A percentile compares a stretch with the other conserved stretches of the same genome.
These are phyloP conservation scores for Periophthalmodon schlosseri DNA, from an alignment of 2,113 vertebrate species.

Conservation along the genomic window DNA sequence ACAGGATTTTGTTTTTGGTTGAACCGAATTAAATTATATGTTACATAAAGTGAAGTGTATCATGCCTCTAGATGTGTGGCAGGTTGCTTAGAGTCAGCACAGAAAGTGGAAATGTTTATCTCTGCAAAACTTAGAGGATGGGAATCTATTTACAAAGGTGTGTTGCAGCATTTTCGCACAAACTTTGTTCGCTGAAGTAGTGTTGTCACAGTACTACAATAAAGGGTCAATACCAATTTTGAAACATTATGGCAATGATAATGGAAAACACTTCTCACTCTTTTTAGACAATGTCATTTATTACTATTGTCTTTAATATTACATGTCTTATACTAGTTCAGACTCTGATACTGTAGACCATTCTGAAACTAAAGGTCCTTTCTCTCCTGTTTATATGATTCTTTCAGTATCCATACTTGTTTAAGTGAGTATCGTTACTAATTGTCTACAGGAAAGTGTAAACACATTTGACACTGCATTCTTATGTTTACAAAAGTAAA, in stretches of 20 bases:
- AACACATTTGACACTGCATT: background rate
- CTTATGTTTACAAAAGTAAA: background rate
- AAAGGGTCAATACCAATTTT: too few relatives aligned
- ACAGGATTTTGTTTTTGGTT: background rate
- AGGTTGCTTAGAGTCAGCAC: conserved; percentile 1
- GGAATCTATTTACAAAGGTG: background rate
- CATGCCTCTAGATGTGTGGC: background rate
- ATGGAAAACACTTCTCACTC: too few relatives aligned
- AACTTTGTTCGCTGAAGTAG: background rate
- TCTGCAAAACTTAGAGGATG: background rate
- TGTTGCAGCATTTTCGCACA: background rate
- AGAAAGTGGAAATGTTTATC: background rate
- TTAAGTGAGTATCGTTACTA: too few relatives aligned
- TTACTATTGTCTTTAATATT: too few relatives aligned
- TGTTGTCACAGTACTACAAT: background rate
- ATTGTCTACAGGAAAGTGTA: too few relatives aligned
- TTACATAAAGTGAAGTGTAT: background rate
- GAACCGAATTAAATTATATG: background rate
- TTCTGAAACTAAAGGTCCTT: too few relatives aligned
- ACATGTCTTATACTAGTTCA: too few relatives aligned
- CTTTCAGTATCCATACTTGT: too few relatives aligned
- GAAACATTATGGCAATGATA: too few relatives aligned
- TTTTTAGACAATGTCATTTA: too few relatives aligned
- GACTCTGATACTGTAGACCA: too few relatives aligned
- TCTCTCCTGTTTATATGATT: too few relatives aligned